These are phyloP conservation scores for Toxotes chatareus DNA, from an alignment of 2,113 vertebrate species.

Conservation along the genomic window DNA sequence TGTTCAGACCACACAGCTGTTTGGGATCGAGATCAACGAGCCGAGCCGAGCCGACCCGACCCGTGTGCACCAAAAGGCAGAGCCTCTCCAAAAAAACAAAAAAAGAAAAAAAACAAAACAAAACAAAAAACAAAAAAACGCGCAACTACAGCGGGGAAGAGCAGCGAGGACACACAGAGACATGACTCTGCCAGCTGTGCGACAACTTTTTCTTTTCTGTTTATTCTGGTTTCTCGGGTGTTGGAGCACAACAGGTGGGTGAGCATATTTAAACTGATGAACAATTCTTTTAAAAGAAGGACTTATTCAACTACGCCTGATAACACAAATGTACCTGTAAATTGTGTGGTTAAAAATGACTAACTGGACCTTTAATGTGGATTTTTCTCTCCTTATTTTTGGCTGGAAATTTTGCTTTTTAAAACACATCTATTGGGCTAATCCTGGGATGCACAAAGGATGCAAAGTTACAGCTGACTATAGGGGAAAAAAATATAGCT, in stretches of 20 bases:
- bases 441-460: no score
- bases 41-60: not conserved
- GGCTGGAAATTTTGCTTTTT: no score
- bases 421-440: no score
- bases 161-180: conserved; percentile 1
- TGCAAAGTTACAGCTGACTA: no score
- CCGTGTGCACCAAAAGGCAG: not conserved
- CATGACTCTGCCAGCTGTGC: conserved; percentile 52
- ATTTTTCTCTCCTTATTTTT: no score
- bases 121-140: not conserved
- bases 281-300: not conserved
- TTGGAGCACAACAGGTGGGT: conserved; percentile 67
- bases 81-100: not conserved
- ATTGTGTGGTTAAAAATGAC: no score
- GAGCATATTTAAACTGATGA: not conserved
- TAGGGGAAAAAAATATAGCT: no score
- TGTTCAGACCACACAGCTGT: conserved; percentile 3
- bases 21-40: not conserved
- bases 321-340: no score
- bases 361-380: not conserved
- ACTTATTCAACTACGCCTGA: no score
- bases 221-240: conserved; percentile 60
- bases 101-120: not conserved
- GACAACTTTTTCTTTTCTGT: conserved; percentile 65
- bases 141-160: not conserved